These are phyloP conservation scores for Parthenolecanium corni DNA, from an alignment of 2,888 invertebrate genomes.

Conservation along the genomic window DNA sequence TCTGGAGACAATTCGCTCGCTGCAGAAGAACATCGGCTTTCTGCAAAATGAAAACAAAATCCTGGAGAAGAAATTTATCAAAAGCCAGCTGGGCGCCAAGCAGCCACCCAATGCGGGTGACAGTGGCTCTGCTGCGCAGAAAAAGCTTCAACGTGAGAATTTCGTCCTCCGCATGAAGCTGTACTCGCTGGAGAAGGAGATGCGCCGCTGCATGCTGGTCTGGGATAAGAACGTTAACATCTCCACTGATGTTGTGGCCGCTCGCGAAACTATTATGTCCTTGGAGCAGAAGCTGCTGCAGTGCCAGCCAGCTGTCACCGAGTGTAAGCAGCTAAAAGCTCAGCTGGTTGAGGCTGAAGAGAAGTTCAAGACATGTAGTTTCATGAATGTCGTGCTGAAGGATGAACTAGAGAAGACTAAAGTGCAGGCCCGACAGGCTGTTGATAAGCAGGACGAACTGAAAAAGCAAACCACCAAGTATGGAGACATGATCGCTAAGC, in stretches of 20 bases:
- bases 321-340: constrained; percentile 8
- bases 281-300: constrained; percentile 16
- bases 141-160: constrained; percentile 5
- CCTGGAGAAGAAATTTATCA: constrained; percentile 9
- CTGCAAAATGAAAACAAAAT: constrained; percentile 24
- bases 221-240: constrained; percentile 12
- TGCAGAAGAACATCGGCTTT: not conserved
- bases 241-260: not conserved
- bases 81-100: not conserved
- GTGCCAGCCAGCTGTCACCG: constrained; percentile 8
- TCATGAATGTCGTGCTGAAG: not conserved
- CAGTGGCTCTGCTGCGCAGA: not conserved
- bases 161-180: constrained; percentile 4
- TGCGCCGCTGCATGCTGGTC: not conserved
- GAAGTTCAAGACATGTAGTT: not conserved
- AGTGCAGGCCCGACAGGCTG: not conserved
- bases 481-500: not conserved
- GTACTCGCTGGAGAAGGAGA: constrained; percentile 5
- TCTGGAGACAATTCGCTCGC: constrained; percentile 3
- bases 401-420: constrained; percentile 10
- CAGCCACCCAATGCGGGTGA: not conserved
- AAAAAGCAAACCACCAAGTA: constrained; percentile 9
- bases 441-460: not conserved
- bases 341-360: not conserved
- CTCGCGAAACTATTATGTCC: constrained; percentile 7